Conservation (phyloP, 2,888 invertebrate genomes). For the Disparrhopalites patrizii region DNA sequence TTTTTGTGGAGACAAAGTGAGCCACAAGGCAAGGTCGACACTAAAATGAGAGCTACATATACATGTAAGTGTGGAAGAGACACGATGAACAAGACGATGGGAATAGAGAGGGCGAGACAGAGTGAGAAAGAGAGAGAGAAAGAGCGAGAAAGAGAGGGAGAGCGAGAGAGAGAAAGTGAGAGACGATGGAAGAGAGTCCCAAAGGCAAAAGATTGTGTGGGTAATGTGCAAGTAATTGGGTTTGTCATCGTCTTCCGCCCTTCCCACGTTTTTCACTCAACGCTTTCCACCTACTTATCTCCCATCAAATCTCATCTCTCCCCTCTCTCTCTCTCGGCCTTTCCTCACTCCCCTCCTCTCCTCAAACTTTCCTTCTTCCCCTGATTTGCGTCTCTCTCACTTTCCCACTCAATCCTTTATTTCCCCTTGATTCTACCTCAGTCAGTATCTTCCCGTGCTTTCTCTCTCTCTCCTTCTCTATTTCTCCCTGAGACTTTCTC, state of each 20-base stretch:
- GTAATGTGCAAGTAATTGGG: constrained; percentile 36
- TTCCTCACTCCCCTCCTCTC: no score
- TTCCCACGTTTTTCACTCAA: constrained; percentile 31
- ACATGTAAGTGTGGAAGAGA: neutral
- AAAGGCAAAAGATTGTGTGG: constrained; percentile 36
- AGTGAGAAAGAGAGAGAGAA: no score
- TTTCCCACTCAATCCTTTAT: no score
- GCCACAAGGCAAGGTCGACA: constrained; percentile 20
- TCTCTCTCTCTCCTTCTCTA: no score
- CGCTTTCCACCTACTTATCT: constrained; percentile 29
- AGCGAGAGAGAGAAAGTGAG: no score
- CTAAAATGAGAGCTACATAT: neutral
- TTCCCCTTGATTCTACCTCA: no score
- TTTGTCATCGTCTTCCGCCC: constrained; percentile 27
- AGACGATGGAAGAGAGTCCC: constrained; percentile 25
- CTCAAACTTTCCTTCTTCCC: neutral
- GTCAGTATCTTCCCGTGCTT: no score
- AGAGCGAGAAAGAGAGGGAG: constrained; percentile 5
- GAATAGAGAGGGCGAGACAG: no score
- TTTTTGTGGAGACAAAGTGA: constrained; percentile 11
- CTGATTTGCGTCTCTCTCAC: no score
- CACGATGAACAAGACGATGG: neutral
- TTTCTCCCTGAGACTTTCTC: no score
- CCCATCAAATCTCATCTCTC: constrained; percentile 19
- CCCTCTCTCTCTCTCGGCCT: neutral